Evolutionary conservation across 92 coral and sea anemone genomes (phyloP).

Genomic region (Ricordea florida): DNA sequence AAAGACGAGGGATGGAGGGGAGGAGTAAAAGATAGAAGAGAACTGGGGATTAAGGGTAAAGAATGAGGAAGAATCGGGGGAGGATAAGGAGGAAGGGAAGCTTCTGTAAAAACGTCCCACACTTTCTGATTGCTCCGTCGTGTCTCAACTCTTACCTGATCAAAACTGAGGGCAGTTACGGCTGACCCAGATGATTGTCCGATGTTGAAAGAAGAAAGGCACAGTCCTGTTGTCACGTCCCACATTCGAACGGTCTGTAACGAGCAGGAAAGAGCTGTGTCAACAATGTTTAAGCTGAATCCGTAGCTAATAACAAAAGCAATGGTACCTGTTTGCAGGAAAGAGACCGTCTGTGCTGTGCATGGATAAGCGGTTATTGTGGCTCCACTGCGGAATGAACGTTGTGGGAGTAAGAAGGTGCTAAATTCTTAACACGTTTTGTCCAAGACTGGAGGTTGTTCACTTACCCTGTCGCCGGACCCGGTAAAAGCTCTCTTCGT

Average conservation of each 20-base stretch:
- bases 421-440: no score
- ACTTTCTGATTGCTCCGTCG: neutral
- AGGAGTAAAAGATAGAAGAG: no score
- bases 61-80: neutral
- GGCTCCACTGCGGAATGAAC: no score
- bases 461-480: slow-evolving; percentile 95
- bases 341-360: no score
- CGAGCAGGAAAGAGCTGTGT: neutral
- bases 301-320: no score
- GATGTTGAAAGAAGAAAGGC: slow-evolving; percentile 72
- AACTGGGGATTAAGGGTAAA: no score
- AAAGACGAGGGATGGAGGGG: no score
- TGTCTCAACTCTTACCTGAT: slow-evolving; percentile 55
- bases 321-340: no score
- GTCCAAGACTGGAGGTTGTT: no score
- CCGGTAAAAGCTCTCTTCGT: slow-evolving; percentile 92
- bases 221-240: slow-evolving; percentile 82
- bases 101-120: neutral
- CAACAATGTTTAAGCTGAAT: neutral
- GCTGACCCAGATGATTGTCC: slow-evolving; percentile 78
- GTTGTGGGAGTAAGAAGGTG: no score
- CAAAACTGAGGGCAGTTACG: slow-evolving; percentile 83
- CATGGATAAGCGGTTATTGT: no score
- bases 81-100: neutral
- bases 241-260: slow-evolving; percentile 91